A percentile compares a stretch with the other conserved stretches of the same genome.
phyloP scores from a whole-genome alignment of 2,797 vertebrate genomes.

The Sebastes alutus region DNA sequence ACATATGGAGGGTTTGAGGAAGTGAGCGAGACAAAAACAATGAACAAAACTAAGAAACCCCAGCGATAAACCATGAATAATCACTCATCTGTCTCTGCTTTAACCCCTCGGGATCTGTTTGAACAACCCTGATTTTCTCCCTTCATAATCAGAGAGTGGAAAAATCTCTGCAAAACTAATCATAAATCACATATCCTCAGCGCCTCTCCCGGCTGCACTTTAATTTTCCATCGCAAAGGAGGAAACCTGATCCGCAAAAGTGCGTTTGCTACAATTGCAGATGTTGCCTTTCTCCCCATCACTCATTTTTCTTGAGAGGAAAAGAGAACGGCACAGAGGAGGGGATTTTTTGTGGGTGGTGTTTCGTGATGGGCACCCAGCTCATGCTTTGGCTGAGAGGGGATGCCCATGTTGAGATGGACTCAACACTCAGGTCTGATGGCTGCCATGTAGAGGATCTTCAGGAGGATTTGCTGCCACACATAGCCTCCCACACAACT shows the following conservation, averaged over 20 bases:
- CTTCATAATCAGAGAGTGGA: constrained; percentile 68
- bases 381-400: constrained; percentile 51
- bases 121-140: constrained; percentile 62
- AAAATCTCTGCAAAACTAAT: constrained; percentile 82
- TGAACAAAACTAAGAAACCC: constrained; percentile 35
- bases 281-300: constrained; percentile 64
- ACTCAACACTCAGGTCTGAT: constrained; percentile 32
- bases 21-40: constrained; percentile 37
- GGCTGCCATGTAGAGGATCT: constrained; percentile 16
- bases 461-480: constrained; percentile 27
- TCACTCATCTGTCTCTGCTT: constrained; percentile 61
- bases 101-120: constrained; percentile 64
- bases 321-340: constrained; percentile 42
- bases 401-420: constrained; percentile 32
- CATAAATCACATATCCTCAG: constrained; percentile 69
- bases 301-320: constrained; percentile 56
- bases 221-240: constrained; percentile 80
- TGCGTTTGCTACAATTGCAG: constrained; percentile 77
- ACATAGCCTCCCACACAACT: constrained; percentile 40
- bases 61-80: constrained; percentile 57
- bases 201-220: constrained; percentile 68
- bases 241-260: constrained; percentile 74
- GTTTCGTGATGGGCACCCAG: constrained; percentile 56
- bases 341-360: constrained; percentile 49
- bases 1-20: constrained; percentile 22